Evolutionary conservation across 2,888 invertebrate genomes (phyloP), one percentile per base, ranked within the genome.

Genomic region (Harpagoxenus sublaevis): DNA sequence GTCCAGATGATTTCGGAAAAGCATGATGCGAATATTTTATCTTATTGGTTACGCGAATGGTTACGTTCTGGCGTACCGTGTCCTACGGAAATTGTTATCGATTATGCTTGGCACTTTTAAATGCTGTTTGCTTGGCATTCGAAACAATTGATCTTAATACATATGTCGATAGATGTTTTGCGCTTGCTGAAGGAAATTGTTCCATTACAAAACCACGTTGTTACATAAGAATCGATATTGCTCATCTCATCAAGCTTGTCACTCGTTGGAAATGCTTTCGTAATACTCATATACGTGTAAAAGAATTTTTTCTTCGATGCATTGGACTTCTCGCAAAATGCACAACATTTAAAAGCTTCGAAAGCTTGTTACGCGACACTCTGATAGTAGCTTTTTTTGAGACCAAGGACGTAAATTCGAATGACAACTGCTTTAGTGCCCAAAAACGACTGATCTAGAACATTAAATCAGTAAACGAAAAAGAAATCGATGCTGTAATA

Each of bases 21-120:
- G 1, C 53, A 71, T 2, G 70, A 51, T 51, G 18, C 51, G 5
- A 51, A 51, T 3, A 5, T 51, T 1, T 51, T 51, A 51, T 4
- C 51, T 53, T 71, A 71, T 4, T 53, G 53, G 53, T 71, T 71
- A 35, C 70, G 70, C 10, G 70, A 68, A 70, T 70, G 70, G 70
- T 35, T 70, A 12, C 70, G 70, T 35, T 51, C n/a, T 35, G 35
- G 8, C 8, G 53, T 35, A 53, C n/a, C 53, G 6, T 53, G 35
- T 70, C 70, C 70, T 12, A 53, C 18, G 1, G 70, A 70, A 35
- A n/a, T 70, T 53, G 70, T 53, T 6, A 53, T 12, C 35, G 51
- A 70, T 18, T 70, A 70, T 53, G 31, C n/a, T 2, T 55, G 5
- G 53, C 51, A 1, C 35, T 70, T 35, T 70, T 70, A 70, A 70